Percentiles rank a stretch among this genome's conserved stretches.
These are phyloP conservation scores for Agonopterix subpropinquella DNA, from an alignment of 2,888 invertebrate species.

Conservation along the genomic window DNA sequence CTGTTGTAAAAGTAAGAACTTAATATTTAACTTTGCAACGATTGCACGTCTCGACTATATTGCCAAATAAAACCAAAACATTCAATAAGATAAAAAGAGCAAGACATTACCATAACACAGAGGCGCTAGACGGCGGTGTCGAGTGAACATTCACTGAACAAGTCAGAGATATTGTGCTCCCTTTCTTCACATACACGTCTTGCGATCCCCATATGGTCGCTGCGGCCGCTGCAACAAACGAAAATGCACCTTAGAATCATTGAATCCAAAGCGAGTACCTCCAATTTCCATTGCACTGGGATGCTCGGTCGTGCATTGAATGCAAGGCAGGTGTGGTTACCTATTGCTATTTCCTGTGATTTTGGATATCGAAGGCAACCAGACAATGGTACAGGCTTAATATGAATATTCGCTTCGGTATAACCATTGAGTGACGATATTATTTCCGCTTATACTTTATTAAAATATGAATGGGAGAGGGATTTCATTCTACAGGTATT, in stretches of 20 bases:
- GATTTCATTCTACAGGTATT: no score
- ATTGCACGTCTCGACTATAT: neutral
- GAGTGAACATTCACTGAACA: slow-evolving; percentile 93
- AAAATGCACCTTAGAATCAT: slow-evolving; percentile 26
- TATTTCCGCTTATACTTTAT: no score
- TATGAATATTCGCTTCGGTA: no score
- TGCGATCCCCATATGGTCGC: slow-evolving; percentile 90
- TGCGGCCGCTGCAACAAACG: slow-evolving; percentile 84
- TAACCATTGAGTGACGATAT: no score
- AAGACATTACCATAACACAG: slow-evolving; percentile 78
- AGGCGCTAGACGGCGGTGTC: slow-evolving; percentile 81
- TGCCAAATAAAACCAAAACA: neutral
- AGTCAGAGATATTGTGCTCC: slow-evolving; percentile 92
- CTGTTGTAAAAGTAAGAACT: neutral
- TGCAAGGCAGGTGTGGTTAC: neutral
- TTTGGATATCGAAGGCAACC: no score
- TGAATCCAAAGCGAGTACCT: no score
- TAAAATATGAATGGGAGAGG: no score
- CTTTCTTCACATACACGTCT: slow-evolving; percentile 92
- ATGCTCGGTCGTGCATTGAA: no score
- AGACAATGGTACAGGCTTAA: no score
- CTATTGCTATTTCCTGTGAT: no score
- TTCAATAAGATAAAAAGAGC: neutral
- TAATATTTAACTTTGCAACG: neutral
- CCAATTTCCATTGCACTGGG: no score